Base-by-base conservation (phyloP, 2,888 invertebrate genomes). In the Cabera pusaria region DNA sequence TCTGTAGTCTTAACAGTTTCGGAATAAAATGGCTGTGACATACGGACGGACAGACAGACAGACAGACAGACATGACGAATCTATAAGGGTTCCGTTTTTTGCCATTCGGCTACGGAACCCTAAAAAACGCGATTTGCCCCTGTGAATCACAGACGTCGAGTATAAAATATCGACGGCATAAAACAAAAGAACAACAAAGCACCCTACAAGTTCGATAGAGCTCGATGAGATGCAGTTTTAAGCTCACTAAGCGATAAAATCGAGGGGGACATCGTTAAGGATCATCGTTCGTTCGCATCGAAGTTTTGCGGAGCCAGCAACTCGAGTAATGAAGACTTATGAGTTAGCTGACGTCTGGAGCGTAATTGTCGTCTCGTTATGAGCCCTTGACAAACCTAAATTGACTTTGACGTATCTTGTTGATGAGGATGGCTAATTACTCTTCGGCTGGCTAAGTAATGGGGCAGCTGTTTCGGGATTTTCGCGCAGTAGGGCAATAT, bases 291-390 rank as follows among this genome's bases (percentile, higher is more conserved):
- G 43, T 45, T 40, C 36, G 25, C 65, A 60, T 65, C 65, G 65
- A 85, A 85, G 67, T 82, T 86, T 72, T 45, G 64, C 63, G 52
- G 44, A 61, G 63, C 52, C 56, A 61, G 67, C 62, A 60, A 70
- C 56, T 72, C 62, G 44, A 49, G 67, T 88, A 88, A 87, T 87
- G 87, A 86, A 86, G 88, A 88, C 74, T 87, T 87, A 88, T 87
- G 88, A 70, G 77, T 79, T 75, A 64, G 58, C 63, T 64, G 75
- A 55, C 52, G 49, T 36, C 45, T 47, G 47, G 48, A 56, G 59
- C 65, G 58, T 69, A 79, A 78, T 77, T 80, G 79, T 76, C 75
- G 71, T 74, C 66, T 71, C 52, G 64, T 69, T 70, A 76, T 72
- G 54, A 48, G 29, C 39, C 39, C 52, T 47, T 46, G 43, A 36